Percentiles rank a stretch among this genome's conserved stretches.
These are phyloP conservation scores for Drosophila melanosoma DNA, from an alignment of 2,888 invertebrate species.

Conservation along the genomic window DNA sequence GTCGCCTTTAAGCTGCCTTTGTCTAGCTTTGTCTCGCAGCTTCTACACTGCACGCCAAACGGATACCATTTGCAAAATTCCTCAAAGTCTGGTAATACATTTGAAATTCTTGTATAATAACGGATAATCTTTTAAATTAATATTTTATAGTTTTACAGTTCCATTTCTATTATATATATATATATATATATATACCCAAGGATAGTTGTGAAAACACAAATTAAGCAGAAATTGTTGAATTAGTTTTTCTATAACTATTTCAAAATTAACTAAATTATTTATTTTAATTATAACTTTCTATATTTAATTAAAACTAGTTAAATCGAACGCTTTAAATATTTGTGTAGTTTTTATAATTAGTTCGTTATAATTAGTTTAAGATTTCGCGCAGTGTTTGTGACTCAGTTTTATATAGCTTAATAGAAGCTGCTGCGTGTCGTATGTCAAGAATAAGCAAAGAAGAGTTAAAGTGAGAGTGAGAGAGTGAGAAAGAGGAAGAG, in stretches of 20 bases:
- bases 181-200: not conserved
- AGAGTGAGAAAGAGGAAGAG: conserved; percentile 12
- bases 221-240: not conserved
- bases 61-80: not conserved
- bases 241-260: not conserved
- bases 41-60: conserved; percentile 33
- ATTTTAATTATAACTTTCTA: too few relatives aligned
- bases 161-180: not conserved
- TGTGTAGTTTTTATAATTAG: not conserved
- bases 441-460: conserved; percentile 41
- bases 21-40: conserved; percentile 28
- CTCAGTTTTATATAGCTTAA: conserved; percentile 52
- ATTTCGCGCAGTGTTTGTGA: conserved; percentile 41
- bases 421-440: conserved; percentile 55
- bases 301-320: not conserved
- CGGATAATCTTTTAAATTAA: not conserved
- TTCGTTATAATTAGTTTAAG: not conserved
- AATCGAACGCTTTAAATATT: not conserved
- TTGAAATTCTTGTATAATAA: not conserved
- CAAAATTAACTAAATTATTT: too few relatives aligned
- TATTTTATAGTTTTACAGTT: not conserved
- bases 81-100: not conserved
- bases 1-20: conserved; percentile 46
- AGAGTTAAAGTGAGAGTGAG: conserved; percentile 16
- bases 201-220: not conserved